phyloP scores from a whole-genome alignment of 2,797 vertebrate genomes.

The Cichlasoma orientale region DNA sequence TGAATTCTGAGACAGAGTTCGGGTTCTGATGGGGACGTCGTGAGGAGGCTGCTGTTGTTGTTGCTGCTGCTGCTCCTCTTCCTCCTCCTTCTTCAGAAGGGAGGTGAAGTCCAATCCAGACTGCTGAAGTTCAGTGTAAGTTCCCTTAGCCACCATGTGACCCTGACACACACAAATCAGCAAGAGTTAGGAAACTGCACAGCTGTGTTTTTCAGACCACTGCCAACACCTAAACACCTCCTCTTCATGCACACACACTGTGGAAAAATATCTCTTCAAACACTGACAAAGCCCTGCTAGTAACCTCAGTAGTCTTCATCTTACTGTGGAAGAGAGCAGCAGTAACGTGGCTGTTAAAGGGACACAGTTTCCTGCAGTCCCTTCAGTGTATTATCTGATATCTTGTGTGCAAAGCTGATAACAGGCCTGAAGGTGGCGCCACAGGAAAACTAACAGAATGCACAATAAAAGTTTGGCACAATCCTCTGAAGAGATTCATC shows the following conservation, averaged over 20 bases:
- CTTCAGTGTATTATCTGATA: not conserved
- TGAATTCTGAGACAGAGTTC: constrained; percentile 89
- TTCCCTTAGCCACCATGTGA: constrained; percentile 89
- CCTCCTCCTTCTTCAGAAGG: constrained; percentile 88
- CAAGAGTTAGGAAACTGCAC: not conserved
- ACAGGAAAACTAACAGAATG: not conserved
- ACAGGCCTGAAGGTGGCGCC: not conserved
- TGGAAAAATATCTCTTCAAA: too few relatives aligned
- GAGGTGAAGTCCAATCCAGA: constrained; percentile 94
- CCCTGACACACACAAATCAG: constrained; percentile 79
- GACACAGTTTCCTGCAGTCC: not conserved
- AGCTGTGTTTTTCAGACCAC: constrained; percentile 1
- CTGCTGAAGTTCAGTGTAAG: constrained; percentile 86
- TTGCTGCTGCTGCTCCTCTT: constrained; percentile 75
- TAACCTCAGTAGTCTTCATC: too few relatives aligned
- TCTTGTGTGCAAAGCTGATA: not conserved
- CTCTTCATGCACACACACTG: not conserved
- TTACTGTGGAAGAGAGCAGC: not conserved
- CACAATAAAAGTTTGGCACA: not conserved
- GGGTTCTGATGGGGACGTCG: constrained; percentile 66
- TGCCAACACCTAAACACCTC: not conserved
- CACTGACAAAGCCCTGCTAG: not conserved
- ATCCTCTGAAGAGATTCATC: not conserved
- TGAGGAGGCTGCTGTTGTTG: constrained; percentile 56
- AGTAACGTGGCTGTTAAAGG: not conserved